Evolutionary conservation across 2,888 invertebrate genomes (phyloP).

Genomic region (Drosophila rellima): DNA sequence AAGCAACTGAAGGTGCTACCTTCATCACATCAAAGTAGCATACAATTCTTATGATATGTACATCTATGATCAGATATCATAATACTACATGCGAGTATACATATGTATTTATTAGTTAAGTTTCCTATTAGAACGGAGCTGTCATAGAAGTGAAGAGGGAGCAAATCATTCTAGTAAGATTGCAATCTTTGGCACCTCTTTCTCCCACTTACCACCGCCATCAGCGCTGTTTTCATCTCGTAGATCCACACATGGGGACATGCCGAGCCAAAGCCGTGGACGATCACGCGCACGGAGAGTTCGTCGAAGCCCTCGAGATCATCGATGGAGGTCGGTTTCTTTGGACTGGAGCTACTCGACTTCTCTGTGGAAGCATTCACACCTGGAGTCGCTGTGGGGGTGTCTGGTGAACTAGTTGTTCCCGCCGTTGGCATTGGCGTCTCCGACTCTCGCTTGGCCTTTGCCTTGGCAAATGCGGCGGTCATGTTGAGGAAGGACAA

Average conservation of each 20-base stretch:
- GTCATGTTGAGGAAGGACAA: slow-evolving; percentile 91
- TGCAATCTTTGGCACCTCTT: not conserved
- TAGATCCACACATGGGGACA: slow-evolving; percentile 97
- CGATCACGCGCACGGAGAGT: slow-evolving; percentile 91
- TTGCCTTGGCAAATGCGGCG: slow-evolving; percentile 87
- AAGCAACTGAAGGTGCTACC: no score
- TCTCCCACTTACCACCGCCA: slow-evolving; percentile 91
- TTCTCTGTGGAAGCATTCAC: slow-evolving; percentile 43
- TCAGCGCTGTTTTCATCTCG: slow-evolving; percentile 95
- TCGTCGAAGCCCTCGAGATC: slow-evolving; percentile 84
- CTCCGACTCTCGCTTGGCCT: slow-evolving; percentile 58
- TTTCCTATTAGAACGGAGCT: no score
- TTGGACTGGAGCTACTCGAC: slow-evolving; percentile 28
- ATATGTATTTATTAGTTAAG: no score
- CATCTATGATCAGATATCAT: no score
- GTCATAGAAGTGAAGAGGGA: no score
- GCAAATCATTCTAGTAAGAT: no score
- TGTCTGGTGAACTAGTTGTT: slow-evolving; percentile 68
- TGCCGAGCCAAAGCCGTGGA: slow-evolving; percentile 97
- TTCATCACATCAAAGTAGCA: no score
- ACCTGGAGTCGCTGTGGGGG: not conserved
- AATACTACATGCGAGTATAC: no score
- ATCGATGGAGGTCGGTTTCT: slow-evolving; percentile 81
- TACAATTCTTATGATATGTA: no score
- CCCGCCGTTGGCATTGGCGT: slow-evolving; percentile 27